phyloP scores from a whole-genome alignment of 2,888 invertebrate species.

The Neocrepidodera transversa region DNA sequence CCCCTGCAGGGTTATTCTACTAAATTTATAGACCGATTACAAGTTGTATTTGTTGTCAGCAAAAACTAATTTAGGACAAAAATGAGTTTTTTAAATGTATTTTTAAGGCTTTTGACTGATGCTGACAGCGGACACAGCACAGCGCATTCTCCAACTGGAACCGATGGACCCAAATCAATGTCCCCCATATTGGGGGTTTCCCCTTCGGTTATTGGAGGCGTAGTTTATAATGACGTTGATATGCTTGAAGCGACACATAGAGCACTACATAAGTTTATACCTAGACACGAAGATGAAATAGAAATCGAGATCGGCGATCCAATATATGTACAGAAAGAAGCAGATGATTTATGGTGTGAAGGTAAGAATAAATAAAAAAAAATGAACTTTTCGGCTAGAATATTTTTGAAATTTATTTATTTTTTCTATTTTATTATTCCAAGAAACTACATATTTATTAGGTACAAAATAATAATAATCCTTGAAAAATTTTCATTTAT shows the following conservation, averaged over 20 bases:
- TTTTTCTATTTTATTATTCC: too few relatives aligned
- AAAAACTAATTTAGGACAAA: too few relatives aligned
- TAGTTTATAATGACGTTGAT: conserved; percentile 71
- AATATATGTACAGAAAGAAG: conserved; percentile 94
- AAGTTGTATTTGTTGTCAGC: too few relatives aligned
- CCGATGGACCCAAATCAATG: conserved; percentile 84
- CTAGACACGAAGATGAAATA: conserved; percentile 94
- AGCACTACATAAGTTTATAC: conserved; percentile 94
- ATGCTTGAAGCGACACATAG: conserved; percentile 91
- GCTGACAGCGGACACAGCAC: conserved; percentile 92
- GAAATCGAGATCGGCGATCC: conserved; percentile 98
- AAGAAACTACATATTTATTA: too few relatives aligned
- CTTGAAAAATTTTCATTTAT: too few relatives aligned
- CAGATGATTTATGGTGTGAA: conserved; percentile 97
- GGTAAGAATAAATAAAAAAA: too few relatives aligned
- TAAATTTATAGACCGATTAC: too few relatives aligned
- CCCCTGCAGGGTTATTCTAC: too few relatives aligned
- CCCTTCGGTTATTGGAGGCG: conserved; percentile 71
- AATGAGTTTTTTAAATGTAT: too few relatives aligned
- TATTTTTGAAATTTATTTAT: too few relatives aligned
- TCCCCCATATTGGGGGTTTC: conserved; percentile 70
- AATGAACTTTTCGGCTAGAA: too few relatives aligned
- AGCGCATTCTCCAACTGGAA: conserved; percentile 80
- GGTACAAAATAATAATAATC: too few relatives aligned
- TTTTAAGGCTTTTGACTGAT: conserved; percentile 71